Base-by-base conservation (phyloP, 1,140 invertebrate genomes). In the Chironomus tepperi region DNA sequence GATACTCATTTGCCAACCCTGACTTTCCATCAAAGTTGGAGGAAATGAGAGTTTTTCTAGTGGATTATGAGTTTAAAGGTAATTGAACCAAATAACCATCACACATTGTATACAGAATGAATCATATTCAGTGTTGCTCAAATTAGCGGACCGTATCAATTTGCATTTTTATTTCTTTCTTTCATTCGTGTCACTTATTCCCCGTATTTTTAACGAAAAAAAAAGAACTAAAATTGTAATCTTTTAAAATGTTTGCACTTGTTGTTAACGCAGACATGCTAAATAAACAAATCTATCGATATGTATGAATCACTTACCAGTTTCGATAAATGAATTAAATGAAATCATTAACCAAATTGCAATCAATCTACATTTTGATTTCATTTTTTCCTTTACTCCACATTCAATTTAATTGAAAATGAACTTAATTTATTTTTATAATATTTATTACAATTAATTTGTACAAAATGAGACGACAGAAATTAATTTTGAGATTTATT, bases 361-460 rank as follows among this genome's bases (percentile, higher is more conserved):
- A 57, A 57, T 57, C 47, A 57, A 57, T 57, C 47, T 57, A 57
- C 47, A 57, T 57, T 57, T 57, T 57, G 47, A 57, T 57, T 57
- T 57, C 47, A 57, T 57, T 57, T 34, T 34, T 57, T 57, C 47
- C n/a, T 57, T 57, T n/a, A 9, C 12, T 57, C 12, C 47, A 57
- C 47, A 57, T 57, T 57, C 47, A 57, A 57, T 57, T 57, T 57
- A n/a, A n/a, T 57, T 47, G 24, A 34, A 34, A 34, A 34, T 34
- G 24, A 34, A 34, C 24, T 34, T 34, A 2, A 34, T 34, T 34
- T 34, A 34, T 34, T 34, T 34, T 34, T 34, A 34, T 34, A 34
- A 34, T 34, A 34, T 34, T n/a, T 34, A 34, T 34, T 34, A 34
- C 24, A 5, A 34, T 34, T 34, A 34, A 34, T 34, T 34, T 34